Evolutionary conservation across 2,888 invertebrate species (phyloP), one percentile per base, ranked within the genome.

Genomic region (Scotopteryx bipunctaria): DNA sequence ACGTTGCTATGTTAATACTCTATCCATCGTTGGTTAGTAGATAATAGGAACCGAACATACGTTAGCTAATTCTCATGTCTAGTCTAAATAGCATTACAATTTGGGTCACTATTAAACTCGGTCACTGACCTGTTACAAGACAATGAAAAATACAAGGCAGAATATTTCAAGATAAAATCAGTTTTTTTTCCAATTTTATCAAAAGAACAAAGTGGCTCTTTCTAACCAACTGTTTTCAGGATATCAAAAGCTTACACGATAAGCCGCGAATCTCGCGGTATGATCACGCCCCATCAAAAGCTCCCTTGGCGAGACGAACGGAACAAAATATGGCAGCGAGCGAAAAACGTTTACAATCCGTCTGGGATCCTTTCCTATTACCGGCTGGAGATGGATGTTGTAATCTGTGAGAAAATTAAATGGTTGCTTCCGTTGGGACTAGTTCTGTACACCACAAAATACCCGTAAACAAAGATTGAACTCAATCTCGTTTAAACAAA

Each of bases 211-310:
- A 25, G 17, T 17, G 11, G 5, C 9, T 31, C 11, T 29, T 31
- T 8, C 17, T 40, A n/a, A 17, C 13, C 21, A 8, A n/a, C 17
- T 19, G 27, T 44, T 43, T 53, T 46, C 37, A 51, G 44, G 44
- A 50, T 46, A 64, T 52, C 57, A 58, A 56, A 45, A 62, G 54
- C 61, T 64, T 59, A 49, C 53, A 46, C 27, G 46, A 77, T 78
- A 79, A 73, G 73, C 72, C 61, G 48, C 50, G 61, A 64, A 58
- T 61, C 45, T 54, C 64, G 57, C 67, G 74, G 71, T 74, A 72
- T 70, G 70, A 82, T 83, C 78, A 73, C 67, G 73, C 72, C 75
- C 76, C 82, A 81, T 83, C 81, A 83, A 85, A 86, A 76, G 80
- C 70, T 85, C 85, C 85, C 86, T 57, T 50, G 82, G 62, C 75